phyloP scores from a whole-genome alignment of 2,888 invertebrate species.

The Dilophus febrilis region DNA sequence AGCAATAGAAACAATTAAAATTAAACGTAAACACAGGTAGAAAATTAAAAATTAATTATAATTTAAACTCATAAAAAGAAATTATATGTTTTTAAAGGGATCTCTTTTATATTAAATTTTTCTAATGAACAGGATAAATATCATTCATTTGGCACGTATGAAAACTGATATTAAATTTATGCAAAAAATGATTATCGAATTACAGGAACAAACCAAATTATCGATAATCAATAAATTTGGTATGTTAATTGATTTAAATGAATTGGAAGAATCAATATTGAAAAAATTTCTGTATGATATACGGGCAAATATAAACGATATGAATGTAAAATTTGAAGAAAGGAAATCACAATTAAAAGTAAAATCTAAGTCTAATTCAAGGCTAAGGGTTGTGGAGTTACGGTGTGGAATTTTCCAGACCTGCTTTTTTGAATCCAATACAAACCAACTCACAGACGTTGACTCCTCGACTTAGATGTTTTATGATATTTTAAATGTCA shows the following conservation, averaged over 20 bases:
- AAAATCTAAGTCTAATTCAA: too few species aligned
- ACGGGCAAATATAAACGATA: constrained; percentile 32
- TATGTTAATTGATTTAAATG: constrained; percentile 32
- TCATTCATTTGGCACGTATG: constrained; percentile 51
- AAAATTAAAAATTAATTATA: constrained; percentile 8
- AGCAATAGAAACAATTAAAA: constrained; percentile 44
- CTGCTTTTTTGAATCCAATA: too few species aligned
- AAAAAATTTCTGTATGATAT: constrained; percentile 36
- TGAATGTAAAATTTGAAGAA: constrained; percentile 29
- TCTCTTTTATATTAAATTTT: constrained; percentile 7
- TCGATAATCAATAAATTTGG: constrained; percentile 41
- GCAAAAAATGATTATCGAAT: constrained; percentile 36
- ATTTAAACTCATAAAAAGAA: too few species aligned
- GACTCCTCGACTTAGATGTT: too few species aligned
- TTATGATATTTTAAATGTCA: too few species aligned
- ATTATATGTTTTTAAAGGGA: too few species aligned
- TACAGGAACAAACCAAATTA: constrained; percentile 36
- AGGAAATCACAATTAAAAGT: constrained; percentile 30
- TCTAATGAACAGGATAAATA: constrained; percentile 36
- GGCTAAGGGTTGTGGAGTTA: too few species aligned
- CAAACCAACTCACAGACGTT: too few species aligned
- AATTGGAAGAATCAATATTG: constrained; percentile 38
- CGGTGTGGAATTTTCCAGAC: too few species aligned
- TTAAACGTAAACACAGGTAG: constrained; percentile 43
- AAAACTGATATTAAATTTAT: constrained; percentile 50